phyloP scores from a whole-genome alignment of 1,140 invertebrate species.

The Drosophila hydei region DNA sequence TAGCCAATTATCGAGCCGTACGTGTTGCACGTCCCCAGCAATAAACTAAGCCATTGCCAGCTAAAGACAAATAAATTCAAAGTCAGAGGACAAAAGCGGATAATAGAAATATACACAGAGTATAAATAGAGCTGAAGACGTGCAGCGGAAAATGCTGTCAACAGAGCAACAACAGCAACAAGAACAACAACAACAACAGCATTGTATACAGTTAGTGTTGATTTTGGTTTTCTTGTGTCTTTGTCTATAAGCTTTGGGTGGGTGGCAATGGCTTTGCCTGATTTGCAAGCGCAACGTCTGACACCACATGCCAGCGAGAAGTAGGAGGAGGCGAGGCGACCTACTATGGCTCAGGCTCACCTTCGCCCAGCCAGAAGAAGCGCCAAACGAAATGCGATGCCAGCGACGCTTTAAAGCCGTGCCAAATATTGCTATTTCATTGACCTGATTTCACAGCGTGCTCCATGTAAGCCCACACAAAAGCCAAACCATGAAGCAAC shows the following conservation, averaged over 20 bases:
- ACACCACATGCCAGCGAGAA: slow-evolving; percentile 2
- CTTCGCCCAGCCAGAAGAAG: slow-evolving; percentile 47
- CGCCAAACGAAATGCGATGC: slow-evolving; percentile 58
- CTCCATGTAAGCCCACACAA: slow-evolving; percentile 58
- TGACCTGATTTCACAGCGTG: slow-evolving; percentile 70
- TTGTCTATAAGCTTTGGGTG: background rate
- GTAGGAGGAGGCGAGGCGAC: background rate
- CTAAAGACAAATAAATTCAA: slow-evolving; percentile 64
- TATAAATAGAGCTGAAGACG: slow-evolving; percentile 1
- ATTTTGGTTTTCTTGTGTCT: background rate
- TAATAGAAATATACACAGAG: slow-evolving; percentile 29
- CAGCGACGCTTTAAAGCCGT: slow-evolving; percentile 61
- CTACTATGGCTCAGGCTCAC: slow-evolving; percentile 31
- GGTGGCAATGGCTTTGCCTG: slow-evolving; percentile 32
- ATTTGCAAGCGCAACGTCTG: slow-evolving; percentile 24
- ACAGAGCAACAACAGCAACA: slow-evolving; percentile 21
- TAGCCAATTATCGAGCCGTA: background rate
- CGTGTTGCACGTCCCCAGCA: background rate
- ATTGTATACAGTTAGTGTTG: slow-evolving; percentile 3
- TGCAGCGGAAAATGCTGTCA: slow-evolving; percentile 53
- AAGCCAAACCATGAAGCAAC: slow-evolving; percentile 65
- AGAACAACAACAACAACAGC: background rate
- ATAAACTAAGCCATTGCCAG: slow-evolving; percentile 53
- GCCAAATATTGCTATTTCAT: slow-evolving; percentile 81
- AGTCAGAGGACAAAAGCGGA: slow-evolving; percentile 49